phyloP scores from a whole-genome alignment of 2,888 invertebrate genomes.

The Neelides folsomi region DNA sequence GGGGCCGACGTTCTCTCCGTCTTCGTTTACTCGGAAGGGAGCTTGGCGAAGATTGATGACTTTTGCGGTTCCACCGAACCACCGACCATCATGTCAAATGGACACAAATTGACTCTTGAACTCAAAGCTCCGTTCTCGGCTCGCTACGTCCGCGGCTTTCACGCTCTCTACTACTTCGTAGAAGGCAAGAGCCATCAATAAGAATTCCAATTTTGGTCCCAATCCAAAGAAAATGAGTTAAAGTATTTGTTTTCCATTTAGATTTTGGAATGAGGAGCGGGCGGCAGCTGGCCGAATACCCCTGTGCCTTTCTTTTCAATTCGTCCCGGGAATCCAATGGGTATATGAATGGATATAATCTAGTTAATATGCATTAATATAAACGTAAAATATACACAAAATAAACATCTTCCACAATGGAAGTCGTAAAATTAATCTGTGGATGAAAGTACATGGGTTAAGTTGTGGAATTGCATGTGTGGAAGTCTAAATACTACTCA shows the following conservation, averaged over 20 bases:
- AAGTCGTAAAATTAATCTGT: too few relatives aligned
- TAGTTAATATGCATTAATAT: too few relatives aligned
- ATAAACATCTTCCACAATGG: background rate
- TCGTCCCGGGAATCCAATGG: constrained; percentile 40
- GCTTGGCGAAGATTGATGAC: constrained; percentile 57
- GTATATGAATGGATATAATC: too few relatives aligned
- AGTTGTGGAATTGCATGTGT: too few relatives aligned
- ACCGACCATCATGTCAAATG: constrained; percentile 83
- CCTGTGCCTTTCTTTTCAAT: constrained; percentile 79
- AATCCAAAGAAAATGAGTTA: background rate
- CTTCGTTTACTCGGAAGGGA: constrained; percentile 19
- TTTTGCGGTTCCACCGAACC: constrained; percentile 74
- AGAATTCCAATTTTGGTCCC: background rate
- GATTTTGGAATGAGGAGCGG: constrained; percentile 80
- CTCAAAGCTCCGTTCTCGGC: constrained; percentile 65
- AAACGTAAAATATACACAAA: constrained; percentile 1
- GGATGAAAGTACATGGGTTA: too few relatives aligned
- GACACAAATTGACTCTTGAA: constrained; percentile 69
- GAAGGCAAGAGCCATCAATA: constrained; percentile 14
- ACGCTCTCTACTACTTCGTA: constrained; percentile 69
- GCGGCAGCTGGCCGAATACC: constrained; percentile 55
- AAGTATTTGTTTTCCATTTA: constrained; percentile 37
- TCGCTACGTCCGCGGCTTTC: constrained; percentile 68
- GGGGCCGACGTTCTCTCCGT: constrained; percentile 21
- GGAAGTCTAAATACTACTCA: too few relatives aligned